Conservation (phyloP, 2,797 vertebrate genomes). For the Myotis pilosus region DNA sequence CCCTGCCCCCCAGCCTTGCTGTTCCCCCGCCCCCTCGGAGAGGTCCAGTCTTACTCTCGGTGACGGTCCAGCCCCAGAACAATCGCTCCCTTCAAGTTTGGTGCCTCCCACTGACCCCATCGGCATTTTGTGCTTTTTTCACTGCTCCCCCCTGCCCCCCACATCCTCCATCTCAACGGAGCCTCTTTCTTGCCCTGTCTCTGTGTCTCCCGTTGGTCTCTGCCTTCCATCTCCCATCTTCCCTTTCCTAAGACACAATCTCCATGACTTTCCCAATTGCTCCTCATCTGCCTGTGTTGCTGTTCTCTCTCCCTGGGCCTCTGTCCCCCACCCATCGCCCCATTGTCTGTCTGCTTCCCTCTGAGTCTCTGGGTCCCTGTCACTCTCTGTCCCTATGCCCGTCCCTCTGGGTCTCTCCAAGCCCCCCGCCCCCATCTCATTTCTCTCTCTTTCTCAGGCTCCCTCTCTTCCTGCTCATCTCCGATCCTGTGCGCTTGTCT, state of each 20-base stretch:
- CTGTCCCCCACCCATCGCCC: neutral
- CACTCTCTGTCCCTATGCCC: no score
- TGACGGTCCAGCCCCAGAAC: neutral
- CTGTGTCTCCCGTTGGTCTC: neutral
- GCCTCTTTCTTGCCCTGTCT: neutral
- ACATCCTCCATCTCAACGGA: neutral
- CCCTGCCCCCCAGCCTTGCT: neutral
- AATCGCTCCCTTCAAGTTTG: rapidly evolving
- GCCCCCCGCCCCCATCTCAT: no score
- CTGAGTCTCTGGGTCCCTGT: neutral
- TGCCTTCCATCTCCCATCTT: rapidly evolving
- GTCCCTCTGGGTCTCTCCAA: neutral
- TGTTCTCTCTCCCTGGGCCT: neutral
- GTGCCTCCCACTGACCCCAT: neutral
- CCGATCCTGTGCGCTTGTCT: neutral
- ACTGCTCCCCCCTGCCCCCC: constrained; percentile 34
- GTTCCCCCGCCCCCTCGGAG: neutral
- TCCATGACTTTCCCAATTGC: constrained; percentile 12
- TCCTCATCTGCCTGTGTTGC: neutral
- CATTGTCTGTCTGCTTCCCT: no score
- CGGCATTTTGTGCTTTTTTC: neutral
- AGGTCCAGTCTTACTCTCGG: neutral
- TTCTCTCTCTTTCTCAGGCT: neutral
- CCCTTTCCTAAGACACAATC: neutral
- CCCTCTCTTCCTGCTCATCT: neutral